Conservation (phyloP, 2,888 invertebrate genomes). For the Epirrhoe alternata region DNA sequence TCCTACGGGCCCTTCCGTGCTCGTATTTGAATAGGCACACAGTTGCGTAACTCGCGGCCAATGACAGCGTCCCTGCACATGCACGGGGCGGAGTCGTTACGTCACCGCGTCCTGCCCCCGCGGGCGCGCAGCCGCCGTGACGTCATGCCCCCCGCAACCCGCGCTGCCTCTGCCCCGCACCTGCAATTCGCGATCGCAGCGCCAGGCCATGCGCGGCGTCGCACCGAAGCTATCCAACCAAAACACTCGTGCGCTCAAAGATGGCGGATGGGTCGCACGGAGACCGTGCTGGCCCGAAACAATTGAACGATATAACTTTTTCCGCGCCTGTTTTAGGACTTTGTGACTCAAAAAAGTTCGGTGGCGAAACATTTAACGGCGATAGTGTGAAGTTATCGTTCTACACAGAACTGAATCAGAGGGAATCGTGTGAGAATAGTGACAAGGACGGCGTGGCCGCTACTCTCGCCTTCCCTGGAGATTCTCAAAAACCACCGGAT, state of each 20-base stretch:
- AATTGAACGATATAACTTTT: constrained; percentile 84
- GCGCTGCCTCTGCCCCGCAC: constrained; percentile 53
- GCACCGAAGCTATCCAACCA: constrained; percentile 70
- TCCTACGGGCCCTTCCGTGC: constrained; percentile 78
- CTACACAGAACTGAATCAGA: constrained; percentile 80
- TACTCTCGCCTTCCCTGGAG: constrained; percentile 63
- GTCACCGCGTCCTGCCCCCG: constrained; percentile 79
- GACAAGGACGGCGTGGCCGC: constrained; percentile 80
- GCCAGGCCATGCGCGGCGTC: constrained; percentile 61
- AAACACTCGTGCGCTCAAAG: constrained; percentile 89
- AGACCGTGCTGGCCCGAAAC: constrained; percentile 85
- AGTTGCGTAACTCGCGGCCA: constrained; percentile 83
- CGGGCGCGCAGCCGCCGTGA: constrained; percentile 82
- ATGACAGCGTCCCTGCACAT: constrained; percentile 81
- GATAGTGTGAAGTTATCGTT: constrained; percentile 78
- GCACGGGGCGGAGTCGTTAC: constrained; percentile 84
- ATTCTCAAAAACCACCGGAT: constrained; percentile 73
- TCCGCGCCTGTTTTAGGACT: constrained; percentile 79
- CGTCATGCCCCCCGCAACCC: constrained; percentile 65
- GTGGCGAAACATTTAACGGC: constrained; percentile 74
- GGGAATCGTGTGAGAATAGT: constrained; percentile 84
- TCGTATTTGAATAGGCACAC: constrained; percentile 76
- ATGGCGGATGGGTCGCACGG: constrained; percentile 92
- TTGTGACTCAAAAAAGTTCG: constrained; percentile 84
- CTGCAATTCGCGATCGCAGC: constrained; percentile 70